A percentile compares a stretch with the other conserved stretches of the same genome.
Conservation (phyloP, 2,113 vertebrate genomes). For the Phalacrocorax aristotelis region DNA sequence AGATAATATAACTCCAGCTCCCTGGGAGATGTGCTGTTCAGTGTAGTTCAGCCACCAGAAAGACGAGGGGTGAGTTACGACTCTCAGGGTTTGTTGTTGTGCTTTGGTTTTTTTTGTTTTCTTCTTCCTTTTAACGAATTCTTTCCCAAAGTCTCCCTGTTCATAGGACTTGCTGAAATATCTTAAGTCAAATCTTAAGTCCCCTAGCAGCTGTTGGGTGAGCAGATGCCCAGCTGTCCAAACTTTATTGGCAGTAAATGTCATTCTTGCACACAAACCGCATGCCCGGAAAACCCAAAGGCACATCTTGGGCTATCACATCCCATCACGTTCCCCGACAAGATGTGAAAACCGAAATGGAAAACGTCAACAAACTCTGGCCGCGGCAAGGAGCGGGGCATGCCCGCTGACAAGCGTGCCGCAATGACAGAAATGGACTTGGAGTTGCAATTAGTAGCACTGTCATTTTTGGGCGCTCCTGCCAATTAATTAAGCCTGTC, state of each 20-base stretch:
- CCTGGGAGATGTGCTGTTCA: not conserved
- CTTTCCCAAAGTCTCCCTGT: not conserved
- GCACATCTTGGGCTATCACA: conserved; percentile 46
- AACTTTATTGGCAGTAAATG: conserved; percentile 70
- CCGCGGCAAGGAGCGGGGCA: conserved; percentile 53
- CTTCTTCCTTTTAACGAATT: not conserved
- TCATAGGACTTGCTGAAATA: not conserved
- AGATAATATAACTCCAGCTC: conserved; percentile 10
- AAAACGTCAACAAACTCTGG: conserved; percentile 48
- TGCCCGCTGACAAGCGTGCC: conserved; percentile 70
- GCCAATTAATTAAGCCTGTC: conserved; percentile 90
- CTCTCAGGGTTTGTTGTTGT: not conserved
- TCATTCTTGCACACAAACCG: conserved; percentile 19
- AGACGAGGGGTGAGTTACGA: not conserved
- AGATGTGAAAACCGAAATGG: conserved; percentile 64
- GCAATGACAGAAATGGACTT: conserved; percentile 80
- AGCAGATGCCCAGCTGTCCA: conserved; percentile 37
- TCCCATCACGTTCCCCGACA: conserved; percentile 32
- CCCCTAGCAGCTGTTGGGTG: conserved; percentile 63
- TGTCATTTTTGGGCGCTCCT: conserved; percentile 85
- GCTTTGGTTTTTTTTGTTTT: no score
- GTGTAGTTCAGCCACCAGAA: not conserved
- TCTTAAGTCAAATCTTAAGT: not conserved
- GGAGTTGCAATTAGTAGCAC: conserved; percentile 87
- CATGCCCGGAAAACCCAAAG: conserved; percentile 11